Percentiles rank a stretch among this genome's conserved stretches.
These are phyloP conservation scores for Caenorhabditis zanzibari DNA, from an alignment of 2,888 invertebrate genomes.

Conservation along the genomic window DNA sequence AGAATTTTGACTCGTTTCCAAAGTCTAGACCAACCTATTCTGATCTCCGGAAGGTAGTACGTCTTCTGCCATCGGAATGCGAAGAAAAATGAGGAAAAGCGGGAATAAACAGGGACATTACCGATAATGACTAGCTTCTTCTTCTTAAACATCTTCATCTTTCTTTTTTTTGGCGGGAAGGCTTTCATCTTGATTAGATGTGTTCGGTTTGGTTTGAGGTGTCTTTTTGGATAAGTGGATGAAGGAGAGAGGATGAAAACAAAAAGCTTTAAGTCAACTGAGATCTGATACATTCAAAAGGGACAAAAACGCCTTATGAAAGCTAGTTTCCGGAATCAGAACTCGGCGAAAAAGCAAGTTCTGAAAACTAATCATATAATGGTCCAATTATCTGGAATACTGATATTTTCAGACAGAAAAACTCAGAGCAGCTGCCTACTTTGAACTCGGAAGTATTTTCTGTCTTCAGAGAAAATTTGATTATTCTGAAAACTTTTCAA, in stretches of 20 bases:
- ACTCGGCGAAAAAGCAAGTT: not conserved
- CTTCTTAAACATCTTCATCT: conserved; percentile 17
- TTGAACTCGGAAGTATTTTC: conserved; percentile 18
- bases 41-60: conserved; percentile 6
- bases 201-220: not conserved
- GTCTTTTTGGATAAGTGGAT: conserved; percentile 35
- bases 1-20: not conserved
- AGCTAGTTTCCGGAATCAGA: not conserved
- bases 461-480: not conserved
- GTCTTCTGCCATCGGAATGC: not conserved
- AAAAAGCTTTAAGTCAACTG: not conserved
- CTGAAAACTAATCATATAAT: conserved; percentile 17
- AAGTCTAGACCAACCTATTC: not conserved
- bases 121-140: conserved; percentile 51
- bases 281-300: too few relatives aligned
- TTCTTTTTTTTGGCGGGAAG: conserved; percentile 11
- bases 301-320: not conserved
- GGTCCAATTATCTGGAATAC: not conserved
- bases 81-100: conserved; percentile 20
- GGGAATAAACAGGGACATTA: conserved; percentile 50
- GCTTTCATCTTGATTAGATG: conserved; percentile 51
- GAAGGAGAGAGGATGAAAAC: not conserved
- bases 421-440: conserved; percentile 1
- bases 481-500: not conserved
- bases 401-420: conserved; percentile 3